Evolutionary conservation across 2,113 vertebrate species (phyloP).

Genomic region (Quiscalus mexicanus): DNA sequence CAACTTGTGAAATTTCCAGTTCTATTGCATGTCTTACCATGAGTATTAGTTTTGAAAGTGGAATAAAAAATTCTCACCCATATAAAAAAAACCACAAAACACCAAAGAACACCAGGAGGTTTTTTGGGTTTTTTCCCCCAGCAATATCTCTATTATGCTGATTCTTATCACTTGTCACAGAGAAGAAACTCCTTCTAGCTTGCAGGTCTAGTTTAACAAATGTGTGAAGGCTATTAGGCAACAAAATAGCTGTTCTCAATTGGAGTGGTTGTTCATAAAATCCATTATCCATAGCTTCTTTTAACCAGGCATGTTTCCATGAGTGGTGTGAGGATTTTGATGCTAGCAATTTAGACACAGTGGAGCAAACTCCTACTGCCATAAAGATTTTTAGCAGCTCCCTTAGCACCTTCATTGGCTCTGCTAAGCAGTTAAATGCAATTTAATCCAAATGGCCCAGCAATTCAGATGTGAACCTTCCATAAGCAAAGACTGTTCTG

Average conservation of each 20-base stretch:
- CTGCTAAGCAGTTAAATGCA: slow-evolving; percentile 23
- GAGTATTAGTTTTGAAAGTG: neutral
- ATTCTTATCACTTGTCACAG: neutral
- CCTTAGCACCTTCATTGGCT: slow-evolving; percentile 23
- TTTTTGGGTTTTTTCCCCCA: neutral
- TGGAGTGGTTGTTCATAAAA: neutral
- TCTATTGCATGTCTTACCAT: neutral
- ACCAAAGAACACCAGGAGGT: neutral
- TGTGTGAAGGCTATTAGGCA: neutral
- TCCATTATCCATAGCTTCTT: neutral
- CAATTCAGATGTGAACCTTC: slow-evolving; percentile 29
- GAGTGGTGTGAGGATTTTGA: slow-evolving; percentile 17
- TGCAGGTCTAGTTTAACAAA: neutral
- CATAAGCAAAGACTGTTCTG: slow-evolving; percentile 21
- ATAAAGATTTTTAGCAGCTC: slow-evolving; percentile 11
- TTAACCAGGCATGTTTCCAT: neutral
- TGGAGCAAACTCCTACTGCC: neutral
- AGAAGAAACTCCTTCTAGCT: neutral
- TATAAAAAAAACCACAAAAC: neutral
- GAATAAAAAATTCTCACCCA: neutral
- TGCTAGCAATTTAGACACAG: neutral
- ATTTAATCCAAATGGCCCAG: slow-evolving; percentile 35
- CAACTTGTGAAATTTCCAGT: neutral
- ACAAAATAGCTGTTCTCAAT: neutral
- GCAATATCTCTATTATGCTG: neutral